Evolutionary conservation across 2,113 vertebrate genomes (phyloP), one percentile per base, ranked within the genome.

Genomic region (Poecilia latipinna): DNA sequence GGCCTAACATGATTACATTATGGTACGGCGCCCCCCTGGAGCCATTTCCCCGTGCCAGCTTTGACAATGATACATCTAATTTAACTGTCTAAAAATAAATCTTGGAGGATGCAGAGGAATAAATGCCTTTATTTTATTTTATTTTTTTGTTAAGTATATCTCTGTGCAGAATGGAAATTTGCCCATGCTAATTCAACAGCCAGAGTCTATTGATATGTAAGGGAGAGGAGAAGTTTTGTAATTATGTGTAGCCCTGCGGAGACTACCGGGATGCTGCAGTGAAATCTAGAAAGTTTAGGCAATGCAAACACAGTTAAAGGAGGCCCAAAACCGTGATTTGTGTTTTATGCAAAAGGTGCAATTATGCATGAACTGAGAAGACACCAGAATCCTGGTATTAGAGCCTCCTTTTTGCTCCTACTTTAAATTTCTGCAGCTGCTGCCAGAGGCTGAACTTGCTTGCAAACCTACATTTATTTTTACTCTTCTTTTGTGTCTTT

Each of bases 11-110:
- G 83, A 92, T 91, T 90, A 86, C 69, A 87, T 87, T 88, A 68
- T 79, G 71, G 86, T 74, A 39, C 37, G 4, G 24, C 67, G 87
- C 73, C 79, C 85, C 86, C 80, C 84, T 65, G 79, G 78, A 85
- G 90, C 72, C 62, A 51, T 83, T 57, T 79, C 78, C 68, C 80
- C 11, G 19, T 82, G 79, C 79, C 68, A 82, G 72, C 73, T 87
- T 75, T 86, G 77, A 64, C 77, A 81, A 39, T 84, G 76, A 76
- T 82, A 78, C 87, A 84, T 79, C 82, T 82, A 78, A 84, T 91
- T 88, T 77, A 42, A 82, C 82, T 73, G 62, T 88, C 82, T 89
- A 90, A 88, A 91, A 89, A 91, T 87, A 93, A 87, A 82, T 75
- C 70, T 67, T 57, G 77, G 61, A 83, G 85, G 78, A 84, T 84